Evolutionary conservation across 2,797 vertebrate species (phyloP), one percentile per base, ranked within the genome.

Genomic region (Telmatherina bonti): DNA sequence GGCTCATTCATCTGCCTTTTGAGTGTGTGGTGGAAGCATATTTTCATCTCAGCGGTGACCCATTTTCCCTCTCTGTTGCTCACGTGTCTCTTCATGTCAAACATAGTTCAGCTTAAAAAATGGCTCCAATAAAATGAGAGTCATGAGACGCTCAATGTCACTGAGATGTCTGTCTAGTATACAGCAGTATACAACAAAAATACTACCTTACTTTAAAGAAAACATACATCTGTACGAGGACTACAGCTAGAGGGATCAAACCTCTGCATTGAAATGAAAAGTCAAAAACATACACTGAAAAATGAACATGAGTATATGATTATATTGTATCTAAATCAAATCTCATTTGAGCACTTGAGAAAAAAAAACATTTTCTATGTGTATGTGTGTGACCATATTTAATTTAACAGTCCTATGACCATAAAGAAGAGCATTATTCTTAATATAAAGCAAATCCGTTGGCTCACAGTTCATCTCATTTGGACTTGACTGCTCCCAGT

Each of bases 51-150:
- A 69, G 52, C 1, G 1, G 43, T 76, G 78, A 78, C 63, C 78
- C 58, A 66, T 79, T 81, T 74, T 59, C 62, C 55, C 49, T 36
- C 24, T 69, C 13, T 73, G 72, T 49, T 73, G 67, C 68, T 15
- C 41, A 67, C 54, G 4, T 64, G 54, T 55, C 1, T 58, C 31
- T 67, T 79, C 61, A 51, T 36, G 22, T 70, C 54, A 69, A 76
- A 71, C 41, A 43, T 66, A 35, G 55, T 77, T 30, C 70, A 56
- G 26, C 33, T 29, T 22, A 29, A 35, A 58, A 61, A 53, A 8
- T 61, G 59, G 30, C 43, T 26, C 8, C 36, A 59, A 20, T 12
- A 1, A 49, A 31, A 31, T 36, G 36, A 12, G 27, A 30, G 20
- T 27, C 33, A 33, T 67, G 36, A 2, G 1, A 64, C 41, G 35